These are phyloP conservation scores for Volucella inanis DNA, from an alignment of 2,888 invertebrate species.

Conservation along the genomic window DNA sequence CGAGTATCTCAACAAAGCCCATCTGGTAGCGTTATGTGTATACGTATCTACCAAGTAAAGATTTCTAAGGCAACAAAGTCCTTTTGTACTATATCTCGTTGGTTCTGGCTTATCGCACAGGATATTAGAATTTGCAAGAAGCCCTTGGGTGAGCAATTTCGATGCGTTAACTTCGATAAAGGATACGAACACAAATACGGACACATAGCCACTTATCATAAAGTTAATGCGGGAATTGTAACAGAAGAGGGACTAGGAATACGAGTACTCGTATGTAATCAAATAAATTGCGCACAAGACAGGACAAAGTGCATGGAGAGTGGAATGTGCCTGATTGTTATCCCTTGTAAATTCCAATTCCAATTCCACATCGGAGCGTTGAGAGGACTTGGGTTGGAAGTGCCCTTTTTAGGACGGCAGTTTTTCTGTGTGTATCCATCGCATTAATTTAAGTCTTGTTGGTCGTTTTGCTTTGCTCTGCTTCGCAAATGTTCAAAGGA, in stretches of 20 bases:
- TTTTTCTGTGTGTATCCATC: conserved; percentile 13
- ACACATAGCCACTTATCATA: background rate
- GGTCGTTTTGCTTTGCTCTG: conserved; percentile 36
- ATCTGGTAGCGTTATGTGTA: background rate
- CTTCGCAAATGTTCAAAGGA: conserved; percentile 29
- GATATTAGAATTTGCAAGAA: conserved; percentile 50
- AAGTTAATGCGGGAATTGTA: background rate
- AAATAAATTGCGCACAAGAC: conserved; percentile 65
- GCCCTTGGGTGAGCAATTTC: conserved; percentile 65
- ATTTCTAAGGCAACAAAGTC: conserved; percentile 44
- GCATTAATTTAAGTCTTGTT: conserved; percentile 28
- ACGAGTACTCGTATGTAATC: conserved; percentile 23
- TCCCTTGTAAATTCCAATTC: conserved; percentile 39
- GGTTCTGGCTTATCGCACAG: conserved; percentile 53
- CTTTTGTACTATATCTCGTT: conserved; percentile 49
- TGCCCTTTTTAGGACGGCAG: conserved; percentile 22
- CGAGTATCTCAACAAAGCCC: conserved; percentile 16
- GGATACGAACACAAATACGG: background rate
- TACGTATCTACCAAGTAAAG: background rate
- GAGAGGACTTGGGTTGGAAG: conserved; percentile 10
- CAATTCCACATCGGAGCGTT: conserved; percentile 9
- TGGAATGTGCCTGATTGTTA: conserved; percentile 60
- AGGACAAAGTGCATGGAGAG: conserved; percentile 39
- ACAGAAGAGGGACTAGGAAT: background rate
- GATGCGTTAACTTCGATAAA: conserved; percentile 55